These are phyloP conservation scores for Amiota communis DNA, from an alignment of 2,888 invertebrate species.

Conservation along the genomic window DNA sequence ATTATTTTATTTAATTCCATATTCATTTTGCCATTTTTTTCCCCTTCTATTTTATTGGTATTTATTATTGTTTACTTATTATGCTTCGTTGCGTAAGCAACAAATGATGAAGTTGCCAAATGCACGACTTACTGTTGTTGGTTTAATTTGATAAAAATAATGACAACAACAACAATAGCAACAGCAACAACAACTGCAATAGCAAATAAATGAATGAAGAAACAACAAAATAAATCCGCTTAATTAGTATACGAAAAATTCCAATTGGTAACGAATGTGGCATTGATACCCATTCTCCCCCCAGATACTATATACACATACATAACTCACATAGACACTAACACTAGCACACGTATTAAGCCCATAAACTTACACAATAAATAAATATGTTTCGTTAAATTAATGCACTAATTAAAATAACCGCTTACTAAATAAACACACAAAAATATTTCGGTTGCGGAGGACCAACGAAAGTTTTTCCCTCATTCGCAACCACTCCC, in stretches of 20 bases:
- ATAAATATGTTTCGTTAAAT: constrained; percentile 23
- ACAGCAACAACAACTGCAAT: too few species aligned
- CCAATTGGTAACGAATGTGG: background rate
- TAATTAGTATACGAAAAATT: constrained; percentile 22
- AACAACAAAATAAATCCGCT: constrained; percentile 15
- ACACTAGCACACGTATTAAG: background rate
- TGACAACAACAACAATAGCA: too few species aligned
- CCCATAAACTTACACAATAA: constrained; percentile 8
- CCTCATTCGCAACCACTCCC: too few species aligned
- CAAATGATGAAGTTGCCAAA: constrained; percentile 19
- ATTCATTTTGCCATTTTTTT: background rate
- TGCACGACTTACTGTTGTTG: too few species aligned
- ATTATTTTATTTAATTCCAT: background rate
- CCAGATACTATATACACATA: background rate
- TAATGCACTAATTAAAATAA: constrained; percentile 30
- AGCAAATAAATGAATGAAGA: background rate
- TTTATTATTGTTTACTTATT: background rate
- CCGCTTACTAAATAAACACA: constrained; percentile 30
- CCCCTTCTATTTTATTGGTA: background rate
- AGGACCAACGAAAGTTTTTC: background rate
- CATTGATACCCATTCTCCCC: background rate
- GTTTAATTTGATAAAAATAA: too few species aligned
- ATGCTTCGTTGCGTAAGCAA: constrained; percentile 18
- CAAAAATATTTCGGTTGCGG: constrained; percentile 29
- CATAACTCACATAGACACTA: background rate